Base-by-base conservation (phyloP, 2,888 invertebrate genomes). In the Suillia variegata region DNA sequence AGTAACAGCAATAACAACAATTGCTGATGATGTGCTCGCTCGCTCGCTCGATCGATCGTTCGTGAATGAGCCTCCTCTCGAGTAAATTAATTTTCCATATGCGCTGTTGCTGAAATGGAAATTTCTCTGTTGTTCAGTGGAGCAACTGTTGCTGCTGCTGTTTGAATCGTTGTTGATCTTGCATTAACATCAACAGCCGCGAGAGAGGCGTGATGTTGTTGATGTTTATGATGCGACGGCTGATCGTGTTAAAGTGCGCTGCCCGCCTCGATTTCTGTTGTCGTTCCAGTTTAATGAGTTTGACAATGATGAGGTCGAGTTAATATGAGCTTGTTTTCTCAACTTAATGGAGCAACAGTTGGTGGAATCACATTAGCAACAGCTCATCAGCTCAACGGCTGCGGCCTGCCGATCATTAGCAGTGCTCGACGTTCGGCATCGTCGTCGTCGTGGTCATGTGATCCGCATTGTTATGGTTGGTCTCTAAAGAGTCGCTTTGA, bases 1-100 rank as follows among this genome's bases (percentile, higher is more conserved):
- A 31, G 12, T 31, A 31, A 31, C 31, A 31, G 12, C 31, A 31
- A 31, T 12, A 31, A 31, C 6, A 31, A 31, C 31, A 31, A 31
- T 38, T 38, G 38, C n/a, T 38, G 15, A n/a, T n/a, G n/a, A n/a
- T n/a, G n/a, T n/a, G n/a, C n/a, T n/a, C n/a, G n/a, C n/a, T n/a
- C n/a, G n/a, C n/a, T n/a, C n/a, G n/a, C n/a, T n/a, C n/a, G n/a
- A n/a, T n/a, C n/a, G n/a, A n/a, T n/a, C n/a, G n/a, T n/a, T n/a
- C n/a, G n/a, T n/a, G n/a, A n/a, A n/a, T n/a, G n/a, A n/a, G n/a
- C 20, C 45, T 31, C 33, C 33, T 22, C 52, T 62, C 60, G 65
- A 74, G 74, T 73, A 73, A 74, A 74, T 73, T 74, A 74, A 74
- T 74, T 63, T 74, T 73, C 73, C 74, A 73, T 73, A 68, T 74